A percentile compares a stretch with the other conserved stretches of the same genome.
Conservation (phyloP, 2,888 invertebrate genomes). For the Watsonalla binaria region DNA sequence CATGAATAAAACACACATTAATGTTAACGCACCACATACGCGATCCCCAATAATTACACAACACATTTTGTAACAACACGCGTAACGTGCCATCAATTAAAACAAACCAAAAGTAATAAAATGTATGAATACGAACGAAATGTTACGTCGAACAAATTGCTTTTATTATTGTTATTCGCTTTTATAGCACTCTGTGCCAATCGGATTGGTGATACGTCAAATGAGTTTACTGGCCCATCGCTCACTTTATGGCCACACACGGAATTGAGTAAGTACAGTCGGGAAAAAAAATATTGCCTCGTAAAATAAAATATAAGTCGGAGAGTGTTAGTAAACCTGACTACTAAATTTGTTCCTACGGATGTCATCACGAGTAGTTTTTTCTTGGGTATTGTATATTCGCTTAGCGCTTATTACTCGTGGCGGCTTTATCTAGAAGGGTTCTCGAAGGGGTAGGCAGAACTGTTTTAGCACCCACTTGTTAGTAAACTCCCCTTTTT, state of each 20-base stretch:
- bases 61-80: background rate
- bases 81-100: background rate
- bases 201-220: slow-evolving; percentile 18
- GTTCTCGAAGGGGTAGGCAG: too few relatives aligned
- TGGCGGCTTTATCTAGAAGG: too few relatives aligned
- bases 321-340: too few relatives aligned
- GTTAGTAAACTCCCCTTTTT: too few relatives aligned
- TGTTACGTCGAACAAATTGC: slow-evolving; percentile 2
- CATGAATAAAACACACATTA: background rate
- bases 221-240: slow-evolving; percentile 28
- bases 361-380: too few relatives aligned
- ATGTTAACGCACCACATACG: background rate
- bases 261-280: slow-evolving; percentile 26
- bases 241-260: slow-evolving; percentile 44
- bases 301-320: too few relatives aligned
- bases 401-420: too few relatives aligned
- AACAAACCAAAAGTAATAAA: slow-evolving; percentile 1
- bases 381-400: too few relatives aligned
- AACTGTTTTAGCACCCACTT: too few relatives aligned
- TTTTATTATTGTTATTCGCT: slow-evolving; percentile 10
- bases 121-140: slow-evolving; percentile 1
- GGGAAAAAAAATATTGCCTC: slow-evolving; percentile 9
- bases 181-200: slow-evolving; percentile 9
- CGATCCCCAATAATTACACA: background rate
- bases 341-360: too few relatives aligned